These are phyloP conservation scores for Phortica variegata DNA, from an alignment of 1,140 invertebrate genomes.

Conservation along the genomic window DNA sequence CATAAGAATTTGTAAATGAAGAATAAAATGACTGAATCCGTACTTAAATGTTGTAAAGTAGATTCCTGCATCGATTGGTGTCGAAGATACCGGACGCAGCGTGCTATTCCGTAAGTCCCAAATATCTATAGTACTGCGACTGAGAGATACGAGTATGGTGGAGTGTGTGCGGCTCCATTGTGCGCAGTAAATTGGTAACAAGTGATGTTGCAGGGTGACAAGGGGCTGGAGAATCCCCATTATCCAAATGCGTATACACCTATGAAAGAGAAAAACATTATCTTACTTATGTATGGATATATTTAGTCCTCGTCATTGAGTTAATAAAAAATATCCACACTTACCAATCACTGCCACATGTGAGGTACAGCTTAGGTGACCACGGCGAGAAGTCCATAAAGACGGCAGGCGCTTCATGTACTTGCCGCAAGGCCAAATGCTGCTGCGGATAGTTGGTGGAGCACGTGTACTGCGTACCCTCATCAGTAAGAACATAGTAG, in stretches of 20 bases:
- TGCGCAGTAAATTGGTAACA: conserved; percentile 66
- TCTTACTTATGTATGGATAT: not conserved
- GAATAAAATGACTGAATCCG: not conserved
- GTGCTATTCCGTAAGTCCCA: conserved; percentile 73
- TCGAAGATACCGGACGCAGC: conserved; percentile 64
- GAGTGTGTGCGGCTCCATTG: conserved; percentile 80
- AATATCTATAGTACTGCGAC: conserved; percentile 68
- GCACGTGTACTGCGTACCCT: conserved; percentile 77
- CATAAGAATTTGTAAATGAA: not conserved
- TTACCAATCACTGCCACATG: conserved; percentile 79
- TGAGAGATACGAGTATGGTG: conserved; percentile 76
- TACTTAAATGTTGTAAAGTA: conserved; percentile 44
- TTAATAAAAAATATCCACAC: conserved; percentile 56
- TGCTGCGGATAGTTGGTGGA: conserved; percentile 66
- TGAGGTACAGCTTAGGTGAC: conserved; percentile 72
- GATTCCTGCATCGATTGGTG: conserved; percentile 48
- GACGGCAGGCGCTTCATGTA: conserved; percentile 78
- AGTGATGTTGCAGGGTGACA: conserved; percentile 62
- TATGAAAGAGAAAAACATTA: conserved; percentile 5
- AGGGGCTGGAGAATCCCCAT: conserved; percentile 67
- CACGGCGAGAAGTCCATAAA: conserved; percentile 76
- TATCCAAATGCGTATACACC: conserved; percentile 73
- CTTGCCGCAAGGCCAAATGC: conserved; percentile 69
- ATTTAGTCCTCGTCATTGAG: no score
- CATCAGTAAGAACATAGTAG: conserved; percentile 79